Conservation (phyloP, 2,113 vertebrate genomes). For the Enhydra lutris region DNA sequence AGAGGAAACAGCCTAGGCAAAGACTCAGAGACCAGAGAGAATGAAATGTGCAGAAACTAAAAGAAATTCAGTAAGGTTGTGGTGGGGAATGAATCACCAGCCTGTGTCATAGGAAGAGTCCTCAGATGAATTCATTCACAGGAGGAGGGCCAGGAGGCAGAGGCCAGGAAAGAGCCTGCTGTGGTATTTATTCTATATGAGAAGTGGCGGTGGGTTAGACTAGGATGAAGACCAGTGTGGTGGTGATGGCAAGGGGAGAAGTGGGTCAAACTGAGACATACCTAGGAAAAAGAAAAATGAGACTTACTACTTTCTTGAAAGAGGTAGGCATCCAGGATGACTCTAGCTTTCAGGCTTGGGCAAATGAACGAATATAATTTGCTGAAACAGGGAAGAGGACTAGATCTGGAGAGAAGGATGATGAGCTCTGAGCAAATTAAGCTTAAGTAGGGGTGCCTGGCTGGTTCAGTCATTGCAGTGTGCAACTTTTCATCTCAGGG, state of each 20-base stretch:
- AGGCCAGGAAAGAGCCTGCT: not conserved
- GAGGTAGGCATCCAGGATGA: not conserved
- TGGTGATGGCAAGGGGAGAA: not conserved
- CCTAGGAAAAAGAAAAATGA: not conserved
- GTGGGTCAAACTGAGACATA: no score
- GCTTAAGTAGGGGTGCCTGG: not conserved
- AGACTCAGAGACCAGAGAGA: not conserved
- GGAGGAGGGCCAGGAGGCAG: not conserved
- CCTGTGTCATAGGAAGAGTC: not conserved
- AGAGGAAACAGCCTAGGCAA: not conserved
- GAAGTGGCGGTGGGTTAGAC: not conserved
- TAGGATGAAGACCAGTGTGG: not conserved
- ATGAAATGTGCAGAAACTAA: not conserved
- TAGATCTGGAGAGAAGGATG: not conserved
- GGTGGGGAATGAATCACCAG: not conserved
- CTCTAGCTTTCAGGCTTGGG: not conserved
- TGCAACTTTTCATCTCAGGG: not conserved
- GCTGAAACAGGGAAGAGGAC: not conserved
- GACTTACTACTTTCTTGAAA: not conserved
- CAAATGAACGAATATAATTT: not conserved
- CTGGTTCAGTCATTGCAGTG: not conserved
- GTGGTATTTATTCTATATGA: not conserved
- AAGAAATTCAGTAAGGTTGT: not conserved
- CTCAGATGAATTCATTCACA: not conserved
- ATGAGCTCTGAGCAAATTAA: not conserved